Evolutionary conservation across 2,797 vertebrate species (phyloP), one percentile per base, ranked within the genome.

Genomic region (Loris lydekkerianus): DNA sequence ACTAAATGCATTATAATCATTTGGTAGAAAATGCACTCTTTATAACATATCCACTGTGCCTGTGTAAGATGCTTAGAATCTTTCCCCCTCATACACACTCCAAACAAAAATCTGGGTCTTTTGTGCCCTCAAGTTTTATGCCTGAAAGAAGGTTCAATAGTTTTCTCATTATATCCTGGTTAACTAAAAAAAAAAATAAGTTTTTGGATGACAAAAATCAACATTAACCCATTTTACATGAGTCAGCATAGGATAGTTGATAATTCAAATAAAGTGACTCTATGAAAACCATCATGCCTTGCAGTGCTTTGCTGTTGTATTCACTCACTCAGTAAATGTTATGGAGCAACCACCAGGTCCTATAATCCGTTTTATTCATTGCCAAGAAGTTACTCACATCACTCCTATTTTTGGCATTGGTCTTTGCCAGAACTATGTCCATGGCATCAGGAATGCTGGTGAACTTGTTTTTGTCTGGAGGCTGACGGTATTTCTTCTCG

Each of bases 391-490:
- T 86, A 98, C 99, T 99, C 98, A 99, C 99, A 95, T 99, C 97
- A 88, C 99, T 98, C 98, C 99, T 99, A 94, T 99, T 99, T 98
- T 99, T 97, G 98, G 99, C 99, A 98, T 99, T 99, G 94, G 98
- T 97, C 69, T 99, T 98, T 82, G 99, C 99, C 98, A 99, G 97
- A 88, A 98, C 90, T 77, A 99, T 27, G 34, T 99, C 99, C 99
- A 99, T 99, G 78, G 99, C 99, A 94, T 99, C 99, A 97, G 99
- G 99, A 95, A 99, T 97, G 96, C 99, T 99, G 69, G 98, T 99
- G 97, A 98, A 99, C 97, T 98, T 99, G 95, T 98, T 98, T 37
- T 85, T 98, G 89, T 99, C 99, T 29, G 99, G 98, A 93, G 99
- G 99, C 92, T 98, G 99, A 81, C 99, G 99, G 85, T 99, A 99